Evolutionary conservation across 2,113 vertebrate genomes (phyloP), one percentile per base, ranked within the genome.

Genomic region (Nothoprocta pentlandii): DNA sequence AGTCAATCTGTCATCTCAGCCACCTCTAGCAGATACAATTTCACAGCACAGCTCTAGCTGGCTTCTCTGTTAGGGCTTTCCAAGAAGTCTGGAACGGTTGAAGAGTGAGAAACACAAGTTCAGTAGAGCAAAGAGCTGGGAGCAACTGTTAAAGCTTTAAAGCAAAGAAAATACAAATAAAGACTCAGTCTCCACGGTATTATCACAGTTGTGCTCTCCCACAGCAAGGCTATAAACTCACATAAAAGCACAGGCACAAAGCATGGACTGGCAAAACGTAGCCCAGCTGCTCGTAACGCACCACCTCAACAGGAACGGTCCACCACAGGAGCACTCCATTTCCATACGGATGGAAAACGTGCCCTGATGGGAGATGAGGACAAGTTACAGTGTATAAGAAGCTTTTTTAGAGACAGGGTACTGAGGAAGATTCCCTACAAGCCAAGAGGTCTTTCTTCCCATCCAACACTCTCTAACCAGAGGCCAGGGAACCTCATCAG

Each of bases 321-420:
- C 10, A n/a, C 23, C 46, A 46, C 56, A 68, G 21, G n/a, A 54
- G 1, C 0, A 9, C 32, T 86, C 66, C 6, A 0, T 2, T 28
- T 59, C 61, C 71, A 63, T 66, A 44, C 6, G 4, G 54, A 44
- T 15, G 4, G 41, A 62, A 64, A 90, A 47, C 10, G 6, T 1
- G 3, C 16, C 39, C 26, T 22, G 21, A 11, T 39, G 44, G 46
- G 54, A 79, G 46, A 28, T 2, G 1, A n/a, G 64, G 85, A 73
- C 46, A 41, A 15, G 59, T 17, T 17, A 41, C 0, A 0, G 41
- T 3, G 32, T 39, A 47, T 34, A 41, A 90, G 82, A 30, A 10
- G 14, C 51, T 41, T 63, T 21, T 46, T 28, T 17, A 53, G 71
- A 46, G 80, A 75, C 19, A 67, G 20, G 23, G 1, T 41, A 28